Evolutionary conservation across 2,113 vertebrate species (phyloP).

Genomic region (Heteronetta atricapilla): DNA sequence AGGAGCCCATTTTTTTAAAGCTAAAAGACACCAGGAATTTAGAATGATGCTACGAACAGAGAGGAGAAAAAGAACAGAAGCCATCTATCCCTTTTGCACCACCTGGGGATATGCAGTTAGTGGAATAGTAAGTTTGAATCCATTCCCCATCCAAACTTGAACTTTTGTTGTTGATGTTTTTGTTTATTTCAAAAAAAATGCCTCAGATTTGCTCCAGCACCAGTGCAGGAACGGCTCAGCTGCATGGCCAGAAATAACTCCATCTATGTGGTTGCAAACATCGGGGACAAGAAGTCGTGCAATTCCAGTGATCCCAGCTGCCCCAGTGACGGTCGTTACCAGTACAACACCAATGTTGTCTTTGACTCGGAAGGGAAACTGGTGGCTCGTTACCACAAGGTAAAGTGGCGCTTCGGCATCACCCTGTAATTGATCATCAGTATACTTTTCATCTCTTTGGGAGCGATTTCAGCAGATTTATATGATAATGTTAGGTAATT

Average conservation of each 20-base stretch:
- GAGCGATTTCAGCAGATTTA: neutral
- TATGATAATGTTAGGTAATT: neutral
- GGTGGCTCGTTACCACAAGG: constrained; percentile 78
- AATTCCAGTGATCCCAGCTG: constrained; percentile 51
- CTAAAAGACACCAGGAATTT: neutral
- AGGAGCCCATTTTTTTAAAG: neutral
- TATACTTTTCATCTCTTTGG: neutral
- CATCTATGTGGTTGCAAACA: constrained; percentile 89
- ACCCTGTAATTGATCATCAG: neutral
- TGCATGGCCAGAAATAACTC: constrained; percentile 85
- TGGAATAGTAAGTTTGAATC: neutral
- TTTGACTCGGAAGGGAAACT: constrained; percentile 73
- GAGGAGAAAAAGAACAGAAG: neutral
- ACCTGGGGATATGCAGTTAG: neutral
- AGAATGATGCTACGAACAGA: neutral
- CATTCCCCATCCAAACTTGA: neutral
- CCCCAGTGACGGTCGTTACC: constrained; percentile 59
- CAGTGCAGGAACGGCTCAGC: constrained; percentile 79
- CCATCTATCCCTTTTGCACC: neutral
- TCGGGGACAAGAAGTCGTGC: constrained; percentile 73
- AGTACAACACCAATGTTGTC: constrained; percentile 73
- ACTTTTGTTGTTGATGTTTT: neutral
- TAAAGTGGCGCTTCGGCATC: neutral
- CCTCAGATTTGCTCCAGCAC: constrained; percentile 53
- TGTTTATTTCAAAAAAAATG: neutral